Evolutionary conservation across 1,140 invertebrate species (phyloP).

Genomic region (Coptotermes formosanus): DNA sequence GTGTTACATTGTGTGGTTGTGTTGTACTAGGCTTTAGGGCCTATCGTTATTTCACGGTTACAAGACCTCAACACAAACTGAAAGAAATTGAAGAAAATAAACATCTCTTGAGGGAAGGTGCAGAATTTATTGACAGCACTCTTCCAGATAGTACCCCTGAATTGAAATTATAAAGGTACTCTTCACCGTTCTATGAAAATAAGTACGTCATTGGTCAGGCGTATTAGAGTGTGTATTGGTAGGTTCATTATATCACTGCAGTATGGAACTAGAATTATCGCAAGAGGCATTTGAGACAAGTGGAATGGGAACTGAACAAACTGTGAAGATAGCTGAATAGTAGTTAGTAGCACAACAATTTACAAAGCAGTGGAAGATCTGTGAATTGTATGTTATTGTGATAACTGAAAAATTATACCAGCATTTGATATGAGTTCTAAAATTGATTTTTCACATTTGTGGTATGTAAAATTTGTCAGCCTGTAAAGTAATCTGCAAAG

Average conservation of each 20-base stretch:
- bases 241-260: not conserved
- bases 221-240: not conserved
- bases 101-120: not conserved
- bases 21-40: not conserved
- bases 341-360: no score
- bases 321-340: no score
- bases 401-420: no score
- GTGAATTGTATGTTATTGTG: no score
- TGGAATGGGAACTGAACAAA: not conserved
- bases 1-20: not conserved
- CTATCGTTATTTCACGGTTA: not conserved
- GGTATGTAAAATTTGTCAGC: no score
- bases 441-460: no score
- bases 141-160: not conserved
- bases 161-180: not conserved
- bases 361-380: no score
- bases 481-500: no score
- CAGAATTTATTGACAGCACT: not conserved
- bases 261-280: not conserved
- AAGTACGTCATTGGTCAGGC: not conserved
- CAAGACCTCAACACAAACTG: not conserved
- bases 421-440: no score
- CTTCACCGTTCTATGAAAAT: not conserved
- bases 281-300: not conserved
- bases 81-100: slow-evolving; percentile 10